Evolutionary conservation across 2,797 vertebrate genomes (phyloP), one percentile per base, ranked within the genome.

Genomic region (Coregonus suidteri): DNA sequence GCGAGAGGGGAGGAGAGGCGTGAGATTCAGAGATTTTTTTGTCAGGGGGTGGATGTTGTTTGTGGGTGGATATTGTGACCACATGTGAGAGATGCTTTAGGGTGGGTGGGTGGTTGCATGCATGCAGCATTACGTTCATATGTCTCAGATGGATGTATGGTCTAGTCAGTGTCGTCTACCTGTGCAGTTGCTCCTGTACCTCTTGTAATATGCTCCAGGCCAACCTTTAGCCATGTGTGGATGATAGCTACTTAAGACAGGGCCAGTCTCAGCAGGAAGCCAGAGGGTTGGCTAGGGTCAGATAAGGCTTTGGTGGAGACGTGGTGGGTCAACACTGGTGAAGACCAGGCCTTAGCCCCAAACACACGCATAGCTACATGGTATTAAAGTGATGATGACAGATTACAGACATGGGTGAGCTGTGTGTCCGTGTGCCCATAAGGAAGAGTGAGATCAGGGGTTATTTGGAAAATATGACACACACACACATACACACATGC

Each of bases 31-130:
- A 84, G 88, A 87, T 75, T 75, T 77, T 87, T 90, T 82, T 76
- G 90, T 92, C 88, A 90, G 30, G 76, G 75, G 76, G 6, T 35
- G 71, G 74, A 76, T 18, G 5, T 25, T 2, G 20, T 62, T 25
- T 62, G 74, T 16, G 74, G 79, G 89, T 86, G 89, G 88, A 87
- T 90, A 88, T 76, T 34, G 81, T 92, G 86, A 91, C 90, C 87
- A 51, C 80, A 87, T 91, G 78, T 92, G 91, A 91, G 86, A 68
- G 77, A 86, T 79, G 90, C 91, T 87, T 84, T 84, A 82, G 89
- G 89, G 85, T 51, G 47, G 72, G 4, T 6, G 83, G 79, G 85
- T 31, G 72, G 41, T 47, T 47, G 41, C 9, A 9, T 47, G 41
- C 41, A 47, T 2, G 83, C 79, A 79, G 82, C 87, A 88, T 91